Evolutionary conservation across 2,888 invertebrate genomes (phyloP), one percentile per base, ranked within the genome.

Genomic region (Stenotaenia linearis): DNA sequence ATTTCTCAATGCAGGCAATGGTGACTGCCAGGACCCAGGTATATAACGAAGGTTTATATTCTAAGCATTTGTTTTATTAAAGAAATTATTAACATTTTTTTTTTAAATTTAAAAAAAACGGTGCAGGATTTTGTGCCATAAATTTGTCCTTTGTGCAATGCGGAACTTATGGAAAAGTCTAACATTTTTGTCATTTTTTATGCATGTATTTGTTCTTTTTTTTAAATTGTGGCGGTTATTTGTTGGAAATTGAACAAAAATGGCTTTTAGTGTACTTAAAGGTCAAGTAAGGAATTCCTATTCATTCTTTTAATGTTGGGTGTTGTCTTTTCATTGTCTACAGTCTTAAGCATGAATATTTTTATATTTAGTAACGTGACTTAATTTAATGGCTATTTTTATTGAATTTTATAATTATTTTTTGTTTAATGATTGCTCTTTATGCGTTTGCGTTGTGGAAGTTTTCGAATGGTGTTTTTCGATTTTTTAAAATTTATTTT

Each of bases 1-100:
- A n/a, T 50, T 50, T 50, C 50, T n/a, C 21, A 50, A 50, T 76
- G 37, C 76, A 35, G 30, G 76, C 76, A 76, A 37, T 76, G 76
- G 76, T n/a, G 76, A 35, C 37, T 30, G 37, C 32, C 23, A 35
- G 15, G 76, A 76, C 18, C 76, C 30, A 76, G 76, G 76, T 76
- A 76, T 30, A 74, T 37, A n/a, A 37, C 37, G 37, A 7, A 37
- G n/a, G n/a, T 50, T 50, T 50, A 50, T n/a, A n/a, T n/a, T 50
- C n/a, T 50, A n/a, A 37, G n/a, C n/a, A n/a, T n/a, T n/a, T n/a
- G n/a, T n/a, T n/a, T n/a, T n/a, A n/a, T n/a, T n/a, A n/a, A n/a
- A n/a, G n/a, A n/a, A n/a, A n/a, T 37, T 37, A 4, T 37, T 37
- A 37, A 37, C 37, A 0, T 37, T 37, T 2, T 32, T 32, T 32